phyloP scores from a whole-genome alignment of 1,140 invertebrate species.

The Melanaphis sacchari region DNA sequence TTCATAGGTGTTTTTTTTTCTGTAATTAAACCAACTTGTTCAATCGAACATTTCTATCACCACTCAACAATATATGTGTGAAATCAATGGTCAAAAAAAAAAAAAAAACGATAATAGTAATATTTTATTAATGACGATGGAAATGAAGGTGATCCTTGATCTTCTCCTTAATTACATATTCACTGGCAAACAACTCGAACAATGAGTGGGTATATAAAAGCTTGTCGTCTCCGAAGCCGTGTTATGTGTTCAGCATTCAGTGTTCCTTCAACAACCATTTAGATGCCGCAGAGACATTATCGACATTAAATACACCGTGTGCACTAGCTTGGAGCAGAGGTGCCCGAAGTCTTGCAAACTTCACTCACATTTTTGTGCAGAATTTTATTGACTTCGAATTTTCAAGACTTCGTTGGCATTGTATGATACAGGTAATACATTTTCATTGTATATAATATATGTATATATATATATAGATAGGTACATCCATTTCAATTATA shows the following conservation, averaged over 20 bases:
- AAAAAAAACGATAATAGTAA: conserved; percentile 35
- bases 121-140: background rate
- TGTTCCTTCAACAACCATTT: background rate
- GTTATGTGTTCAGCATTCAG: background rate
- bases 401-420: no score
- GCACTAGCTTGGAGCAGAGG: background rate
- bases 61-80: background rate
- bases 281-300: background rate
- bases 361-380: background rate
- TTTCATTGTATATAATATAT: background rate
- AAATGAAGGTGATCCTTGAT: conserved; percentile 54
- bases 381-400: background rate
- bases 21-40: background rate
- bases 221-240: background rate
- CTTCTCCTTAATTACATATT: conserved; percentile 29
- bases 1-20: background rate
- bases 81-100: background rate
- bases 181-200: background rate
- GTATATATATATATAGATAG: background rate
- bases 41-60: background rate
- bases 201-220: conserved; percentile 18
- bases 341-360: background rate
- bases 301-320: background rate
- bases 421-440: background rate
- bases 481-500: background rate